Percentiles rank a stretch among this genome's conserved stretches.
These are phyloP conservation scores for Spea hammondii DNA, from an alignment of 2,797 vertebrate genomes.

Conservation along the genomic window DNA sequence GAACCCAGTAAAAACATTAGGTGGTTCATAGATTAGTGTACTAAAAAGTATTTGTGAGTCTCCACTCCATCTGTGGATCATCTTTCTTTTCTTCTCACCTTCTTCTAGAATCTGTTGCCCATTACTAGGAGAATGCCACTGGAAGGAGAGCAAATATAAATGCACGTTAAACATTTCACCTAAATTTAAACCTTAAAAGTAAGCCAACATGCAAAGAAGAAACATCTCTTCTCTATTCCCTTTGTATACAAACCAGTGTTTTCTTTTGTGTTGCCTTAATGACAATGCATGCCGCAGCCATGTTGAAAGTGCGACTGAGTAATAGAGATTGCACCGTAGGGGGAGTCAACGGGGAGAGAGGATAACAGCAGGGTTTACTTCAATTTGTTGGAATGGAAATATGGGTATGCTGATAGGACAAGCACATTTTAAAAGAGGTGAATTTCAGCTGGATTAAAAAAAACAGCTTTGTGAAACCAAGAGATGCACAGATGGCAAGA, in stretches of 20 bases:
- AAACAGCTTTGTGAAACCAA: slow-evolving; percentile 40
- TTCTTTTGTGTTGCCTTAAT: slow-evolving; percentile 48
- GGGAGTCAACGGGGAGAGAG: slow-evolving; percentile 46
- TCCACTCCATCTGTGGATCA: too few relatives aligned
- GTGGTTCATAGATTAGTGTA: too few relatives aligned
- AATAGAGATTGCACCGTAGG: slow-evolving; percentile 51
- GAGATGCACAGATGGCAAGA: slow-evolving; percentile 49
- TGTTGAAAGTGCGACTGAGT: slow-evolving; percentile 36
- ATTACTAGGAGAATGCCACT: too few relatives aligned
- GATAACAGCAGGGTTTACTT: slow-evolving; percentile 46
- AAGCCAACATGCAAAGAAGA: slow-evolving; percentile 26
- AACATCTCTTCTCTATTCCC: neutral
- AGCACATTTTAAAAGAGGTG: slow-evolving; percentile 43
- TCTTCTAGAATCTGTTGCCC: too few relatives aligned
- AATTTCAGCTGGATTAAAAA: slow-evolving; percentile 45
- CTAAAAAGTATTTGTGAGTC: too few relatives aligned
- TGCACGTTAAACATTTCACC: neutral
- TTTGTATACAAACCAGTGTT: slow-evolving; percentile 22
- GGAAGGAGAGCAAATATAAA: too few relatives aligned
- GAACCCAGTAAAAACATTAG: too few relatives aligned
- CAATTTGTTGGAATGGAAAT: slow-evolving; percentile 47
- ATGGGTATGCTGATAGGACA: slow-evolving; percentile 47
- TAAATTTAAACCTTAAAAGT: slow-evolving; percentile 12
- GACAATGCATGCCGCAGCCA: slow-evolving; percentile 39
- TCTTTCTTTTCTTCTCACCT: too few relatives aligned